Conservation (phyloP, 1,140 invertebrate genomes). For the Camponotus pennsylvanicus region DNA sequence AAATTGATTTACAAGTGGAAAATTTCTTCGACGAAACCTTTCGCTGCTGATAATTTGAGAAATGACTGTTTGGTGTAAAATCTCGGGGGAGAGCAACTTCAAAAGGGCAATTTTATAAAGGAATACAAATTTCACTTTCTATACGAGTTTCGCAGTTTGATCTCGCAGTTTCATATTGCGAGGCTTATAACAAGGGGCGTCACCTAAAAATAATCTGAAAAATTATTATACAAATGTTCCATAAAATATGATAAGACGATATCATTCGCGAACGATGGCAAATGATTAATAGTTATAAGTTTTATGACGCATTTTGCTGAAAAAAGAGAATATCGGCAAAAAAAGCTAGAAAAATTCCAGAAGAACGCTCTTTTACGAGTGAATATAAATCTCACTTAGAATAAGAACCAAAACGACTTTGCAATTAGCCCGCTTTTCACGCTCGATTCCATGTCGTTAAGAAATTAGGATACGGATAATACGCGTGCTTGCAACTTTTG, state of each 20-base stretch:
- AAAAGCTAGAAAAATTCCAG: not conserved
- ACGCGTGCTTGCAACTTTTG: conserved; percentile 7
- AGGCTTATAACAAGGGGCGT: not conserved
- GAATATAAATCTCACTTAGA: conserved; percentile 20
- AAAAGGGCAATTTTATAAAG: not conserved
- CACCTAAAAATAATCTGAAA: not conserved
- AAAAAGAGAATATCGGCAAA: not conserved
- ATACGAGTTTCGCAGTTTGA: conserved; percentile 23
- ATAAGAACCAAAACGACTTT: not conserved
- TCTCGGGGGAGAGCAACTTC: not conserved
- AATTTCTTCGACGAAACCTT: conserved; percentile 25
- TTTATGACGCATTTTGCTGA: not conserved
- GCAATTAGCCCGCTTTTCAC: not conserved
- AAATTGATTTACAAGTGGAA: conserved; percentile 1
- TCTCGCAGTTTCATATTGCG: not conserved
- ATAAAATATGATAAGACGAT: not conserved
- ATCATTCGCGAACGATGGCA: not conserved
- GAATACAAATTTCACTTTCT: conserved; percentile 15
- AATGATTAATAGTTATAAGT: not conserved
- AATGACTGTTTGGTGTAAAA: not conserved
- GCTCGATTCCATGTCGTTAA: not conserved
- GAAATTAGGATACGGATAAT: conserved; percentile 34
- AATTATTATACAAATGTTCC: not conserved
- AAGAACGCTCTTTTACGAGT: conserved; percentile 21
- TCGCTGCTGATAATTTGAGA: conserved; percentile 13